Conservation (phyloP, 2,888 invertebrate species). For the Lycocerus yunnanus region DNA sequence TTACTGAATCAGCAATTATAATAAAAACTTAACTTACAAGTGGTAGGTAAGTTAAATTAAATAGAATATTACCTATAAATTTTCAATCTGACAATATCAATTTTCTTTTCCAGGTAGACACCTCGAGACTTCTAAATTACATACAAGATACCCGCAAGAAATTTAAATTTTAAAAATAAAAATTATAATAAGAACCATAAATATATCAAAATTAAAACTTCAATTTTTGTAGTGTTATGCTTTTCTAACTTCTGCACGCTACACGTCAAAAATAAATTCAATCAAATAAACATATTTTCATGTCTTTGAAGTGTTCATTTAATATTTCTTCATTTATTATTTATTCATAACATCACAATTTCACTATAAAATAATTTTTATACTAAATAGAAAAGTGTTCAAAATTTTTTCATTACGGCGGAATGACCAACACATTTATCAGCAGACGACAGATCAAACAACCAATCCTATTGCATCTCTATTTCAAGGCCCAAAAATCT, state of each 20-base stretch:
- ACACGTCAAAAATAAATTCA: background rate
- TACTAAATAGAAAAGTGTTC: too few species aligned
- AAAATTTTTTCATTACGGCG: too few species aligned
- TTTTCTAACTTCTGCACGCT: background rate
- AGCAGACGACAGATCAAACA: too few species aligned
- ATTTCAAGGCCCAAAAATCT: too few species aligned
- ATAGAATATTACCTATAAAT: background rate
- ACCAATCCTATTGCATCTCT: too few species aligned
- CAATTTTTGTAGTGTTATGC: background rate
- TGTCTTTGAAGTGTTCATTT: too few species aligned
- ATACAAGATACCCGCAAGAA: background rate
- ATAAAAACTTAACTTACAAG: background rate
- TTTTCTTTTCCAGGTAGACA: background rate
- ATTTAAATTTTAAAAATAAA: background rate
- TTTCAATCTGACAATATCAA: background rate
- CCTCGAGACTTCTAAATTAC: background rate
- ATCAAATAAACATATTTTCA: too few species aligned
- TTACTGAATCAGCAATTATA: background rate
- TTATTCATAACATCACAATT: too few species aligned
- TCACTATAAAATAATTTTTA: too few species aligned
- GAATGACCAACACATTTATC: too few species aligned
- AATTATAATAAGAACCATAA: background rate
- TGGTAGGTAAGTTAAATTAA: background rate
- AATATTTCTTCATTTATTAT: too few species aligned
- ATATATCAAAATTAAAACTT: background rate